Base-by-base conservation (phyloP, 2,113 vertebrate species). In the Rissa tridactyla region DNA sequence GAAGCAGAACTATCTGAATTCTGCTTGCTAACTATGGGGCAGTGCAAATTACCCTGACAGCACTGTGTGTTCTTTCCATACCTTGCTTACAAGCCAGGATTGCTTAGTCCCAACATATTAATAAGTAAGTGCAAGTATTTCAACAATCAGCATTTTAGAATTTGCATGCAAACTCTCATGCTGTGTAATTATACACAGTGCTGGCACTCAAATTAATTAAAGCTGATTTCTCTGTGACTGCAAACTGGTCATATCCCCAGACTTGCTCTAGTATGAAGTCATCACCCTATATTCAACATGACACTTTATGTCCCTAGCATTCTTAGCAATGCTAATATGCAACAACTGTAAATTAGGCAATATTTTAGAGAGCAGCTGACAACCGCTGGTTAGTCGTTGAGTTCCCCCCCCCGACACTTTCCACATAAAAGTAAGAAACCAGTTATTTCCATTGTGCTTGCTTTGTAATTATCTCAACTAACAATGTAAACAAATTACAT, bases 201-300 rank as follows among this genome's bases (percentile, higher is more conserved):
- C 98, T 98, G 98, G 98, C 98, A 99, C 98, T 99, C 98, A 98
- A 99, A 99, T 99, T 99, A 99, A 99, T 98, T 98, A 98, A 98
- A 98, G 98, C 84, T 97, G 98, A 98, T 98, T 98, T 98, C 97
- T 98, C 97, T 96, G 97, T 97, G 98, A 98, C 98, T 98, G 97
- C 94, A 98, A 98, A 98, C 97, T 97, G 98, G 98, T 99, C 98
- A 96, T 93, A 98, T 98, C 98, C 96, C 97, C 96, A 94, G 97
- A 94, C 97, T 98, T 97, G 96, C 96, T 97, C 94, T 98, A 92
- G 96, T 98, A 98, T 99, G 98, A 99, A 99, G 98, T 99, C 98
- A 99, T 99, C 99, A 98, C 94, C 98, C 97, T 95, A 92, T 96
- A 98, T 98, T 98, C 98, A 97, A 97, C 86, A 82, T 97, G 98